A percentile compares a stretch with the other conserved stretches of the same genome.
These are phyloP conservation scores for Volucella inanis DNA, from an alignment of 2,888 invertebrate genomes.

Conservation along the genomic window DNA sequence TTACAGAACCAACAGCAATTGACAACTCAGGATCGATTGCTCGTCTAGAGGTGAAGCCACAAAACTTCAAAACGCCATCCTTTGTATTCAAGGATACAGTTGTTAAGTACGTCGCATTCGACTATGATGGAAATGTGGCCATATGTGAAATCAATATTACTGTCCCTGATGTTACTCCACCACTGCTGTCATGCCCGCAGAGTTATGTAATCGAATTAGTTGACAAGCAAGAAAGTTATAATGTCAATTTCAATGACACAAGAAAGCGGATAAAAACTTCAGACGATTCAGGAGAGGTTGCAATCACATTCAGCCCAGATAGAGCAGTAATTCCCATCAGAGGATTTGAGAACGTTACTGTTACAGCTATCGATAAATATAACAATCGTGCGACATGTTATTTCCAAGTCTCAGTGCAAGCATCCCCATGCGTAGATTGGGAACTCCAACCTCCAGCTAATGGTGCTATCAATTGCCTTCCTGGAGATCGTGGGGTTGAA, in stretches of 20 bases:
- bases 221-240: slow-evolving; percentile 94
- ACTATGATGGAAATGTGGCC: slow-evolving; percentile 98
- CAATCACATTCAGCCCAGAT: slow-evolving; percentile 91
- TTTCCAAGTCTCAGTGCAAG: slow-evolving; percentile 96
- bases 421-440: slow-evolving; percentile 97
- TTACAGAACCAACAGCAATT: slow-evolving; percentile 96
- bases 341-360: slow-evolving; percentile 95
- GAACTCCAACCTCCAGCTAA: slow-evolving; percentile 94
- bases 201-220: slow-evolving; percentile 96
- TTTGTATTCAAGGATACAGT: slow-evolving; percentile 95
- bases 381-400: slow-evolving; percentile 95
- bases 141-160: slow-evolving; percentile 98
- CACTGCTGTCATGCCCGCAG: slow-evolving; percentile 94
- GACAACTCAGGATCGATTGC: slow-evolving; percentile 98
- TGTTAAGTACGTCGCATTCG: slow-evolving; percentile 97
- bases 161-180: slow-evolving; percentile 96
- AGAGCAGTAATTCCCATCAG: slow-evolving; percentile 93
- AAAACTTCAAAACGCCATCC: slow-evolving; percentile 94
- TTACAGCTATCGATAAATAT: slow-evolving; percentile 92
- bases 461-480: slow-evolving; percentile 93
- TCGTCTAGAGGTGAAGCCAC: slow-evolving; percentile 94
- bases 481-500: slow-evolving; percentile 91
- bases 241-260: slow-evolving; percentile 96
- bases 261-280: slow-evolving; percentile 92
- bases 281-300: slow-evolving; percentile 94